Evolutionary conservation across 2,113 vertebrate genomes (phyloP).

Genomic region (Toxotes chatareus): DNA sequence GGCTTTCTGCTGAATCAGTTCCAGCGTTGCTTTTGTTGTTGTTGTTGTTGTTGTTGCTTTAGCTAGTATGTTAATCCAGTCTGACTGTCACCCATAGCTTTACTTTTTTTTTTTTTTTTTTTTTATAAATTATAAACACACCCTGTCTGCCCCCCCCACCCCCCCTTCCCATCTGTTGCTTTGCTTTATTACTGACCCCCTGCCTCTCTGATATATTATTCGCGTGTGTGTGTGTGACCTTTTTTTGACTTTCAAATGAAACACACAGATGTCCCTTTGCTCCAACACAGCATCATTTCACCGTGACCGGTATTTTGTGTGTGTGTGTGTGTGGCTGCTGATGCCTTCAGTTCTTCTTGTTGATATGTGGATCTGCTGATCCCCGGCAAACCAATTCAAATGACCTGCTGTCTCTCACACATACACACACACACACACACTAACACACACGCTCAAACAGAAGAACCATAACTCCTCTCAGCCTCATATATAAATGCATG

Average conservation of each 20-base stretch:
- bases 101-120: background rate
- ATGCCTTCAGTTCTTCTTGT: conserved; percentile 68
- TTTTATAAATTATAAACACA: conserved; percentile 31
- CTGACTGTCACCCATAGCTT: conserved; percentile 18
- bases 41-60: background rate
- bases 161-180: conserved; percentile 73
- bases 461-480: background rate
- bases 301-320: conserved; percentile 48
- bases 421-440: background rate
- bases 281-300: conserved; percentile 40
- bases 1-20: background rate
- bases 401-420: conserved; percentile 40
- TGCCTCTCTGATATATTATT: conserved; percentile 42
- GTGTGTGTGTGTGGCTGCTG: conserved; percentile 45
- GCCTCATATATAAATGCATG: background rate
- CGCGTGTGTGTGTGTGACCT: conserved; percentile 28
- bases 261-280: conserved; percentile 66
- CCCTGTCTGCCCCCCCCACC: conserved; percentile 17
- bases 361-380: conserved; percentile 68
- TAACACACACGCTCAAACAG: background rate
- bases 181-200: conserved; percentile 52
- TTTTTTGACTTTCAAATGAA: conserved; percentile 69
- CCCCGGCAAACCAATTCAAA: conserved; percentile 63
- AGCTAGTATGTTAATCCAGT: conserved; percentile 42
- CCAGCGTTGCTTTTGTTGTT: background rate